These are phyloP conservation scores for Grus americana DNA, from an alignment of 2,113 vertebrate species.

Conservation along the genomic window DNA sequence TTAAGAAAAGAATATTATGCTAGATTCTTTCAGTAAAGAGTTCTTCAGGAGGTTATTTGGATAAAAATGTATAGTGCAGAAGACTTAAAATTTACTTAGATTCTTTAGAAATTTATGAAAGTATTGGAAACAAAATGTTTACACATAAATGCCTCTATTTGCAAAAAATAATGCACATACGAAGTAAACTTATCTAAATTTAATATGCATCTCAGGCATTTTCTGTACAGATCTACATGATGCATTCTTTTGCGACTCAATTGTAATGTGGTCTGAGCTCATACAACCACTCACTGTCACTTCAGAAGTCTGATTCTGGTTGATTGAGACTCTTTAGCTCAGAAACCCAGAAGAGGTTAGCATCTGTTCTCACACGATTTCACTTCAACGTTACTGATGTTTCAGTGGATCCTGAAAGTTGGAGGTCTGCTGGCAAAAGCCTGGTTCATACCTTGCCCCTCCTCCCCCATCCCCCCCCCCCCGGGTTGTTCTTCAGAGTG, in stretches of 20 bases:
- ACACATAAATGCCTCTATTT: background rate
- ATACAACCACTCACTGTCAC: background rate
- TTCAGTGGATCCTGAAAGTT: background rate
- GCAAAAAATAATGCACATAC: background rate
- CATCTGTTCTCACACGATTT: background rate
- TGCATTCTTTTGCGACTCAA: background rate
- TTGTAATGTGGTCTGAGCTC: accelerated
- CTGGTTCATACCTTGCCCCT: background rate
- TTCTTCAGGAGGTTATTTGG: background rate
- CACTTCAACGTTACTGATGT: background rate
- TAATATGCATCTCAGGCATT: too few relatives aligned
- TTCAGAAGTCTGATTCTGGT: background rate
- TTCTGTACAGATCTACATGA: too few relatives aligned
- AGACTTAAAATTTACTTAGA: background rate
- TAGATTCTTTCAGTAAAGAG: background rate
- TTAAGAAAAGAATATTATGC: background rate
- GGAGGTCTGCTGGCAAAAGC: background rate
- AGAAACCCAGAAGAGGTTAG: background rate
- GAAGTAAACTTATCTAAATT: background rate
- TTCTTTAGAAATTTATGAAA: background rate
- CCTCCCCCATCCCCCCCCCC: too few relatives aligned
- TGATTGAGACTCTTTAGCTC: background rate
- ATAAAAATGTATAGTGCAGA: background rate
- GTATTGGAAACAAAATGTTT: background rate
- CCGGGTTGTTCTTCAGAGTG: background rate